Evolutionary conservation across 2,797 vertebrate species (phyloP), one percentile per base, ranked within the genome.

Genomic region (Macrochelys suwanniensis): DNA sequence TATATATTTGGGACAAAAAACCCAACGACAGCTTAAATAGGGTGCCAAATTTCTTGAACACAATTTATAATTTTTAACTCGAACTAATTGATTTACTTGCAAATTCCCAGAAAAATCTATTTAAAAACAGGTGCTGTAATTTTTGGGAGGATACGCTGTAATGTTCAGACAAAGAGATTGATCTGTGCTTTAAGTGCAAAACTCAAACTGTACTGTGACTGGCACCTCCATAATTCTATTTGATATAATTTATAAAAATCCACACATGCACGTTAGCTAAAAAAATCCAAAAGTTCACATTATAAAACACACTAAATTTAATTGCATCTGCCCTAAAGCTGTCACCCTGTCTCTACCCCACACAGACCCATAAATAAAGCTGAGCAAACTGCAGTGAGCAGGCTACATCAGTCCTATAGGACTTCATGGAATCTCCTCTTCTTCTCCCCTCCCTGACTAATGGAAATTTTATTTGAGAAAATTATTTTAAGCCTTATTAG

Each of bases 101-200:
- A 90, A 95, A 90, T 83, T 51, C 83, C 93, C 78, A 96, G 96
- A 45, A 95, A 95, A 94, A 96, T 95, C 76, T 84, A 87, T 95
- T 82, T 42, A 85, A 88, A 95, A 95, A 93, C 74, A 95, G 92
- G 94, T 90, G 88, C 56, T 89, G 5, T 81, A 86, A 87, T 94
- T 61, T 96, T 95, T 51, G 71, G 80, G 85, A 88, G 13, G 47
- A 77, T 86, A 61, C 45, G 45, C 61, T 90, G 10, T 23, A 16
- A 42, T 92, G 94, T 92, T 92, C 53, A 85, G 71, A 92, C 26
- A 54, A 42, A 91, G 54, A 82, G 88, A 89, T 90, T 84, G 61
- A 91, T 88, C 53, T 88, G 71, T 90, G 49, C 42, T 96, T 97
- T 89, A 88, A 79, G 79, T 89, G 53, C 42, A 89, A 95, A 95